A percentile compares a stretch with the other conserved stretches of the same genome.
Evolutionary conservation across 2,113 vertebrate species (phyloP).

Genomic region (Cryptotis parvus): DNA sequence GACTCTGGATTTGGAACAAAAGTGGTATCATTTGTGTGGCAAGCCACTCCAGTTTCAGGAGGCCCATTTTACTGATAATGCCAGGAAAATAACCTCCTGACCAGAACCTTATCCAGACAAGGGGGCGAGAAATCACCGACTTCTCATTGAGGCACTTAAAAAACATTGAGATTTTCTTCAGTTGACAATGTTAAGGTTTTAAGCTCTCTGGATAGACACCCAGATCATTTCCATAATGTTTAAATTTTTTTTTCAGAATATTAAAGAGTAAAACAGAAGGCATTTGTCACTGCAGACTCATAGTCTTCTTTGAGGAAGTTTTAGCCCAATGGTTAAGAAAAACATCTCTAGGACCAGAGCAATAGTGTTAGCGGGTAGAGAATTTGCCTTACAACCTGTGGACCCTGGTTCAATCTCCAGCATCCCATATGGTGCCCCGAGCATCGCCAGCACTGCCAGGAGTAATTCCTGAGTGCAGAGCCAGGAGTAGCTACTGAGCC

Average conservation of each 20-base stretch:
- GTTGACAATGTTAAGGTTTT: background rate
- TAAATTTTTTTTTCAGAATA: too few species aligned
- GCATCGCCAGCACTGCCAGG: too few species aligned
- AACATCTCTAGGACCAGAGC: background rate
- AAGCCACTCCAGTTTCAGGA: background rate
- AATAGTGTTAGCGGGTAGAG: too few species aligned
- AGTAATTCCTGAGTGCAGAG: too few species aligned
- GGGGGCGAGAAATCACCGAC: background rate
- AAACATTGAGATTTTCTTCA: too few species aligned
- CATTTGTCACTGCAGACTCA: background rate
- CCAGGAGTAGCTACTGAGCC: too few species aligned
- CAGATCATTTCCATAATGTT: background rate
- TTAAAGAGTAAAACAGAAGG: too few species aligned
- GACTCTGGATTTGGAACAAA: background rate
- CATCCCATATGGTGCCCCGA: too few species aligned
- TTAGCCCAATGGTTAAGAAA: slow-evolving; percentile 8
- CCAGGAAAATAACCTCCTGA: slow-evolving; percentile 15
- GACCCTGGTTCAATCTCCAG: too few species aligned
- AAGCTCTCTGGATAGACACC: background rate
- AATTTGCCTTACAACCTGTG: too few species aligned
- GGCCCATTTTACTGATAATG: background rate
- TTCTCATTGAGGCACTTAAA: background rate
- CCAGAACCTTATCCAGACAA: background rate
- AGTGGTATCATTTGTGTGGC: background rate
- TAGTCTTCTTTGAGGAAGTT: background rate